These are phyloP conservation scores for Phalacrocorax pelagicus DNA, from an alignment of 2,113 vertebrate genomes.

Conservation along the genomic window DNA sequence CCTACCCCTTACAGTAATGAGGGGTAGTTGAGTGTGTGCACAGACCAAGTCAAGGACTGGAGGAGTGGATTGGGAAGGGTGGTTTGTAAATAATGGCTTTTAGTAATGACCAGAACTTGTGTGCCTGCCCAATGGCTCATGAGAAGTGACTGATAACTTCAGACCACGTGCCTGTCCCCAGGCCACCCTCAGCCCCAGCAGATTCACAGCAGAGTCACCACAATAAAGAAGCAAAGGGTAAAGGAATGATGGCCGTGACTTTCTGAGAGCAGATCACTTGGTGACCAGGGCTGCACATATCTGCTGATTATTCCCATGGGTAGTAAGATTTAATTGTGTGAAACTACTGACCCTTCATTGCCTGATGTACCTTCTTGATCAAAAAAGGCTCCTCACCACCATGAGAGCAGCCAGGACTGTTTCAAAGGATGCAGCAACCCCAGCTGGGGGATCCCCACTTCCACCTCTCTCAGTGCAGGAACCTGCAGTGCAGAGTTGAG, in stretches of 20 bases:
- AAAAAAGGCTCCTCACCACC: neutral
- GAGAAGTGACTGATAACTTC: neutral
- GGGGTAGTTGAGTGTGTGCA: neutral
- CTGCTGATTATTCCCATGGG: neutral
- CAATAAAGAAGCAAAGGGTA: neutral
- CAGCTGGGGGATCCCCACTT: neutral
- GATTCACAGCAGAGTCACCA: neutral
- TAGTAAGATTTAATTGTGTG: neutral
- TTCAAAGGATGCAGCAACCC: neutral
- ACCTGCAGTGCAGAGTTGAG: neutral
- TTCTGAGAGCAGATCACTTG: neutral
- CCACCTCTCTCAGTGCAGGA: neutral
- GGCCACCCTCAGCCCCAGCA: neutral
- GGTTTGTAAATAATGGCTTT: neutral
- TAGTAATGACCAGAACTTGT: neutral
- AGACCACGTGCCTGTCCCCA: neutral
- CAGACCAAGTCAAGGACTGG: neutral
- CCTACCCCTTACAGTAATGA: rapidly evolving
- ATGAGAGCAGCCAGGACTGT: neutral
- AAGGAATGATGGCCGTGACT: neutral
- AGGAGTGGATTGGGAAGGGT: neutral
- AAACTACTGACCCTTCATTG: neutral
- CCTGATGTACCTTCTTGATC: neutral
- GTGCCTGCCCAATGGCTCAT: neutral
- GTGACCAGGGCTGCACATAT: rapidly evolving